These are phyloP conservation scores for Grantiella picta DNA, from an alignment of 2,113 vertebrate species.

Conservation along the genomic window DNA sequence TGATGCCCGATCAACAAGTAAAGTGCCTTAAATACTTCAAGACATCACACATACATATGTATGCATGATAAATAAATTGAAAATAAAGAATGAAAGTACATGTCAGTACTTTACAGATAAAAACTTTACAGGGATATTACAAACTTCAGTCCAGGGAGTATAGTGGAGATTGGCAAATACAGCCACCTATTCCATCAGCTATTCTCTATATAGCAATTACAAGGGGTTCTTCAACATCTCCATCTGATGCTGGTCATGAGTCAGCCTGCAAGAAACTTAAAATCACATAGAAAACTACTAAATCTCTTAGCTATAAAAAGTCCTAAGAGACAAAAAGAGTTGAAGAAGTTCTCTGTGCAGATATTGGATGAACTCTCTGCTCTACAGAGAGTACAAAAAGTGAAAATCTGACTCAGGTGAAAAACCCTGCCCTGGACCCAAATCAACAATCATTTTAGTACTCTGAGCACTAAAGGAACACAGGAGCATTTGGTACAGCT, in stretches of 20 bases:
- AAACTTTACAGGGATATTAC: not conserved
- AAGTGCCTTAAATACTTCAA: not conserved
- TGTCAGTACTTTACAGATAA: not conserved
- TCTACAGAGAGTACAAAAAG: not conserved
- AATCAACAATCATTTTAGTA: not conserved
- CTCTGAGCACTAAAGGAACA: not conserved
- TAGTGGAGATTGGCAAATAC: not conserved
- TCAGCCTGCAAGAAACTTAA: not conserved
- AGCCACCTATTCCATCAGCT: not conserved
- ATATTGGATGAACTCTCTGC: not conserved
- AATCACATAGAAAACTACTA: not conserved
- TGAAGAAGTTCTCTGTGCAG: not conserved
- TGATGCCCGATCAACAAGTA: not conserved
- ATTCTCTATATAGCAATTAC: not conserved
- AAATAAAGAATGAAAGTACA: not conserved
- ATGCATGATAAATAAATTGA: not conserved
- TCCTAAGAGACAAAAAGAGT: not conserved
- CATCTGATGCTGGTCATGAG: not conserved
- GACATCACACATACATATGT: not conserved
- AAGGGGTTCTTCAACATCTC: not conserved
- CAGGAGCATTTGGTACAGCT: not conserved
- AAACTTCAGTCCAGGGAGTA: not conserved
- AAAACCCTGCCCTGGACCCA: not conserved
- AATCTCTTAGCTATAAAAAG: not conserved
- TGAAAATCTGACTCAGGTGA: not conserved